Base-by-base conservation (phyloP, 2,797 vertebrate genomes). In the Geotrypetes seraphini region DNA sequence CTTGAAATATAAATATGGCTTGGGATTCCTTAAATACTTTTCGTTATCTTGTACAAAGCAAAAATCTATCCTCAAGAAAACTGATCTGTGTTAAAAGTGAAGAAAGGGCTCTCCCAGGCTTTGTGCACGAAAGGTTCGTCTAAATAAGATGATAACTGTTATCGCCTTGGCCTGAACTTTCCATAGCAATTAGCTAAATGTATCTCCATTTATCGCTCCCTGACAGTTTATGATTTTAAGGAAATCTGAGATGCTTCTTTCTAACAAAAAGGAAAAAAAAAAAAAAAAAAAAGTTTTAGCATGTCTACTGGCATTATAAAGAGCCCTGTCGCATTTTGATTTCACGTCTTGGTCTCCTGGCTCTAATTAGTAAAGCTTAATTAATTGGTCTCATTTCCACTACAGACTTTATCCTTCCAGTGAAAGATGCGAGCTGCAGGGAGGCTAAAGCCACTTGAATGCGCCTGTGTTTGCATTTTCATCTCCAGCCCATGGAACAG, bases 301-400 rank as follows among this genome's bases (percentile, higher is more conserved):
- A 79, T 89, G 90, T 88, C 91, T 94, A 78, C 88, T 89, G 89
- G 85, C 73, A 50, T 66, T 69, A 69, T 65, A 69, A 68, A 29
- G 63, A 60, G 17, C 45, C 28, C 36, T 49, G 15, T n/a, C n/a
- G 19, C 49, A 36, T 42, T 43, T 59, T 35, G 24, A 41, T 58
- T 68, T 31, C 18, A 50, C 50, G 41, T 47, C 49, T 57, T 22
- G 38, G 45, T 35, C 28, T 50, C 0, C 31, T 66, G 48, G 22
- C 48, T 68, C 43, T 43, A 60, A 48, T 64, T 62, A 62, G 42
- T 50, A 57, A 57, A 75, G 53, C 45, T 60, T 58, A 67, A 57
- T 64, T 58, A 67, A 57, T 64, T 53, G 44, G 38, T 50, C 50
- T 22, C 41, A 61, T 71, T 58, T 44, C 12, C 31, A 15, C 28